Percentiles rank a stretch among this genome's conserved stretches.
These are phyloP conservation scores for Pluvianellus socialis DNA, from an alignment of 2,113 vertebrate genomes.

Conservation along the genomic window DNA sequence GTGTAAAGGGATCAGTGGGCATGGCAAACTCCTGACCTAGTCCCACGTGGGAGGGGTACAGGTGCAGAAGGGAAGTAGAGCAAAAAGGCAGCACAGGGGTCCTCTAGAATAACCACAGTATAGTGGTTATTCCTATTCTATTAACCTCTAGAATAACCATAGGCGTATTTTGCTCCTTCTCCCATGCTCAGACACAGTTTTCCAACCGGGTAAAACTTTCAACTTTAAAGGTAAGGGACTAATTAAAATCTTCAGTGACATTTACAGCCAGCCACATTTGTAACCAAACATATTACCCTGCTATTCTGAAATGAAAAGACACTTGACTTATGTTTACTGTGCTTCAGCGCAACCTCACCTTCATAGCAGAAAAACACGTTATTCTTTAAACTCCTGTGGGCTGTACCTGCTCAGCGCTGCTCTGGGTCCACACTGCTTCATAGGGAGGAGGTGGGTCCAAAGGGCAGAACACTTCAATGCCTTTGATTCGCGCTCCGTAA, in stretches of 20 bases:
- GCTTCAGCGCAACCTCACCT: not conserved
- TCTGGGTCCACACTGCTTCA: slow-evolving; percentile 67
- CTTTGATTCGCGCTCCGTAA: slow-evolving; percentile 77
- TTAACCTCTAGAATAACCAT: not conserved
- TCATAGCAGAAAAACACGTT: not conserved
- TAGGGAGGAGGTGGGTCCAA: slow-evolving; percentile 85
- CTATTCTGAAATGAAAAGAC: not conserved
- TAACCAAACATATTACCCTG: not conserved
- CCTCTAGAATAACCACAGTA: not conserved
- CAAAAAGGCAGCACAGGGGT: not conserved
- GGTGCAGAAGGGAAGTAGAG: not conserved
- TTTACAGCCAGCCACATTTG: not conserved
- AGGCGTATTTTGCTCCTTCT: not conserved
- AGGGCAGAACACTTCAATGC: slow-evolving; percentile 81
- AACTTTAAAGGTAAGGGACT: not conserved
- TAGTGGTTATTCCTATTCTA: too few relatives aligned
- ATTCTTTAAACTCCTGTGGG: not conserved
- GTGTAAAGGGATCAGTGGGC: not conserved
- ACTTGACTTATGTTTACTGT: accelerated
- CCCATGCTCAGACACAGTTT: not conserved
- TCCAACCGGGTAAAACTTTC: not conserved
- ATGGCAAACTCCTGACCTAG: not conserved
- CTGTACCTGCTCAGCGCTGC: slow-evolving; percentile 72
- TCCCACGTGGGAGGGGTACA: not conserved
- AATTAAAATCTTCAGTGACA: not conserved